A percentile compares a stretch with the other conserved stretches of the same genome.
Evolutionary conservation across 2,113 vertebrate species (phyloP).

Genomic region (Cepphus grylle): DNA sequence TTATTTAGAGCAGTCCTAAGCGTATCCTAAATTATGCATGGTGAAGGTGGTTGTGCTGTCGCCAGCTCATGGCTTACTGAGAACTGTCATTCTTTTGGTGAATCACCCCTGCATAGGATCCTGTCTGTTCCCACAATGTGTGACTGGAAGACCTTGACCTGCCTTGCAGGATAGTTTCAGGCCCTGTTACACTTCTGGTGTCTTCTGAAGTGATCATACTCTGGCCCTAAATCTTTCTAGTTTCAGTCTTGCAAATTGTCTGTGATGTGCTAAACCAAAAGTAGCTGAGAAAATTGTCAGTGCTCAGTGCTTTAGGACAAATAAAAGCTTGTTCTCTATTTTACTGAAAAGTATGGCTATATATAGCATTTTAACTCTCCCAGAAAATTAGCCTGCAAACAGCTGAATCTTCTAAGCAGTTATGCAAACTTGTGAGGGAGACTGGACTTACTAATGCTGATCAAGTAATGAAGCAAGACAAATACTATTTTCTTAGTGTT

Average conservation of each 20-base stretch:
- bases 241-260: neutral
- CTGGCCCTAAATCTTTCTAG: neutral
- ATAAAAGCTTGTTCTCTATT: neutral
- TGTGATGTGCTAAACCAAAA: neutral
- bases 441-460: neutral
- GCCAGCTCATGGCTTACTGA: neutral
- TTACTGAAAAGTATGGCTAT: neutral
- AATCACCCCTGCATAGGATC: neutral
- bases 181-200: neutral
- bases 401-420: conserved; percentile 11
- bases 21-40: accelerated
- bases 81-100: neutral
- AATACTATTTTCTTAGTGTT: neutral
- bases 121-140: neutral
- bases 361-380: neutral
- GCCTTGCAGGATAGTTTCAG: neutral
- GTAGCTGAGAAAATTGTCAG: neutral
- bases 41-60: neutral
- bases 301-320: neutral
- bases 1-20: neutral
- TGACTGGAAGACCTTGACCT: neutral
- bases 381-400: conserved; percentile 18
- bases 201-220: neutral
- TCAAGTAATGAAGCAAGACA: neutral
- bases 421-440: neutral